These are phyloP conservation scores for Parus major DNA, from an alignment of 2,113 vertebrate genomes.

Conservation along the genomic window DNA sequence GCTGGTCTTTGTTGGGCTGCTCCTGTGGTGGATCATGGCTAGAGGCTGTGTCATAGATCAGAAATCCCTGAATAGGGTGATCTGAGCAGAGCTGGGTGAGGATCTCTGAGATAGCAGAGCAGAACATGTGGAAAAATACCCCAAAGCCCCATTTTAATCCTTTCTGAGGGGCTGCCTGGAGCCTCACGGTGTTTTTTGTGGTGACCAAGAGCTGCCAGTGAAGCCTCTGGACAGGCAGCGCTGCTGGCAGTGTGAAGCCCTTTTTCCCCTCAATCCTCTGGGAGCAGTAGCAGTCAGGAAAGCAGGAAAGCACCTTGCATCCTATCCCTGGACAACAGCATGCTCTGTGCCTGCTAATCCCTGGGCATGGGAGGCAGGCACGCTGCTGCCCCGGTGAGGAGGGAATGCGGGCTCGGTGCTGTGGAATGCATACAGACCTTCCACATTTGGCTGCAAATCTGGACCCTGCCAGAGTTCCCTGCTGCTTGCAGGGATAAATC, in stretches of 20 bases:
- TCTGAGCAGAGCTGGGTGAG: background rate
- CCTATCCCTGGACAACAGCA: background rate
- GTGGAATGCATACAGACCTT: background rate
- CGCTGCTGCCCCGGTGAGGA: background rate
- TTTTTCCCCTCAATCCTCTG: background rate
- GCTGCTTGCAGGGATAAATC: background rate
- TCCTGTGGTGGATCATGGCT: fast-evolving
- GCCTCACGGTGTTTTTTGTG: fast-evolving
- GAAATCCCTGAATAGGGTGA: background rate
- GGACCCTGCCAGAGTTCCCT: background rate
- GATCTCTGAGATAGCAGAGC: background rate
- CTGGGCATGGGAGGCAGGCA: background rate
- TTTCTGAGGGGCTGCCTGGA: fast-evolving
- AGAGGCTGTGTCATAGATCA: background rate
- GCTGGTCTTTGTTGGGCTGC: background rate
- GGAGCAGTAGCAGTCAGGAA: background rate
- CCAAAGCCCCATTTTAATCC: background rate
- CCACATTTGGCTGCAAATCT: background rate
- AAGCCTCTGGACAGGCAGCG: background rate
- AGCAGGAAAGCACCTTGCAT: background rate
- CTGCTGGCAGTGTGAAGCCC: background rate
- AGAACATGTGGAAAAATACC: background rate
- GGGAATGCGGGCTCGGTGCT: background rate
- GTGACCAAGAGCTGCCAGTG: background rate
- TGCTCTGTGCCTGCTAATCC: background rate